phyloP scores from a whole-genome alignment of 2,113 vertebrate species.

The Prionailurus viverrinus region DNA sequence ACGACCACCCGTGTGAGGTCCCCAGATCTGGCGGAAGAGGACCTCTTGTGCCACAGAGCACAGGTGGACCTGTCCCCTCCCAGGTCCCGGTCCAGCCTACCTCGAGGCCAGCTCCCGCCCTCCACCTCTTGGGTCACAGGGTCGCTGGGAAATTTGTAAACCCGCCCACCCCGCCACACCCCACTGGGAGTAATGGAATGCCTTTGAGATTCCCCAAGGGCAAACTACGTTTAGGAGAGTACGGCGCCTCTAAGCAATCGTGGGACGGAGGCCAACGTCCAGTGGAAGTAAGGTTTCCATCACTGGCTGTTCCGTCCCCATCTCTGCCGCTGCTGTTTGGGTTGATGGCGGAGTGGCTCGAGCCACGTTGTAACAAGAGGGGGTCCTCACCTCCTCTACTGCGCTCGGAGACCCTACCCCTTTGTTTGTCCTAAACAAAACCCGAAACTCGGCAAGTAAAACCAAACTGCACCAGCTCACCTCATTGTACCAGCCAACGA shows the following conservation, averaged over 20 bases:
- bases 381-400: rapidly evolving
- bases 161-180: background rate
- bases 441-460: rapidly evolving
- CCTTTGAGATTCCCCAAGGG: rapidly evolving
- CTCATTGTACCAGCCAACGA: conserved; percentile 91
- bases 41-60: background rate
- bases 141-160: rapidly evolving
- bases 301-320: rapidly evolving
- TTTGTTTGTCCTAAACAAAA: background rate
- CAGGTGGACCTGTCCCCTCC: background rate
- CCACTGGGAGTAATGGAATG: rapidly evolving
- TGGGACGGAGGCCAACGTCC: rapidly evolving
- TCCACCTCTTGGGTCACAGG: background rate
- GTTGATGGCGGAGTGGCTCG: rapidly evolving
- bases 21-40: background rate
- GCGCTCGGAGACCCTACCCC: rapidly evolving
- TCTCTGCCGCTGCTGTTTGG: background rate
- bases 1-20: rapidly evolving
- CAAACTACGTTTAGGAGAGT: rapidly evolving
- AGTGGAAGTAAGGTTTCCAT: rapidly evolving
- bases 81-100: background rate
- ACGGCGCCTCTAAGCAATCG: too few relatives aligned
- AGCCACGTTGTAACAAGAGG: rapidly evolving
- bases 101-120: background rate
- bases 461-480: conserved; percentile 40